phyloP scores from a whole-genome alignment of 2,888 invertebrate genomes.

The Pristionchus maxplancki region DNA sequence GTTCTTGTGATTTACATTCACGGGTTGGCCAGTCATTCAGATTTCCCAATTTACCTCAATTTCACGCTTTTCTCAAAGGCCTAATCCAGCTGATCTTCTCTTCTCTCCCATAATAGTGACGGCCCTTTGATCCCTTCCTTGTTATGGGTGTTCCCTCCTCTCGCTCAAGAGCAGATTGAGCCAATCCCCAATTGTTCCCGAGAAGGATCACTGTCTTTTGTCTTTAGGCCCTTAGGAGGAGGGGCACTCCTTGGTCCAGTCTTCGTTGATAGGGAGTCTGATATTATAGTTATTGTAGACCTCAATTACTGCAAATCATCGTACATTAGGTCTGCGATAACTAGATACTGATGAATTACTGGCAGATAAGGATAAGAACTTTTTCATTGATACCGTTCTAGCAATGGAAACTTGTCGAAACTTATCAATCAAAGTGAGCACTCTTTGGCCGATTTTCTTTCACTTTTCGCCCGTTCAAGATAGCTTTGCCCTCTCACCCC shows the following conservation, averaged over 20 bases:
- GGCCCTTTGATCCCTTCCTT: slow-evolving; percentile 10
- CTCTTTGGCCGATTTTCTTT: neutral
- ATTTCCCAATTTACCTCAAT: too few species aligned
- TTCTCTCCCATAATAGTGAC: neutral
- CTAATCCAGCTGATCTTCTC: neutral
- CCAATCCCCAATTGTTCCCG: slow-evolving; percentile 28
- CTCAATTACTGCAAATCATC: too few species aligned
- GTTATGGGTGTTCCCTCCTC: slow-evolving; percentile 25
- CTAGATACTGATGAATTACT: too few species aligned
- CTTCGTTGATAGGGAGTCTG: too few species aligned
- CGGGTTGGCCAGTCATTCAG: neutral
- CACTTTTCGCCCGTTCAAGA: neutral
- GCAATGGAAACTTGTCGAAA: neutral
- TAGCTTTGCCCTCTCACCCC: neutral
- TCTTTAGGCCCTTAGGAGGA: neutral
- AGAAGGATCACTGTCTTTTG: slow-evolving; percentile 33
- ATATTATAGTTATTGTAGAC: too few species aligned
- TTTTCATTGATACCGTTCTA: too few species aligned
- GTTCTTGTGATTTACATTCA: neutral
- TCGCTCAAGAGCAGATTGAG: neutral
- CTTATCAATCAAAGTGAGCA: slow-evolving; percentile 11
- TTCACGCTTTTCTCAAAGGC: neutral
- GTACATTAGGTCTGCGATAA: too few species aligned
- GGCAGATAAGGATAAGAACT: too few species aligned
- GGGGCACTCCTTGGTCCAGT: neutral